phyloP scores from a whole-genome alignment of 2,888 invertebrate genomes.

The Sceliomorpha sp. region DNA sequence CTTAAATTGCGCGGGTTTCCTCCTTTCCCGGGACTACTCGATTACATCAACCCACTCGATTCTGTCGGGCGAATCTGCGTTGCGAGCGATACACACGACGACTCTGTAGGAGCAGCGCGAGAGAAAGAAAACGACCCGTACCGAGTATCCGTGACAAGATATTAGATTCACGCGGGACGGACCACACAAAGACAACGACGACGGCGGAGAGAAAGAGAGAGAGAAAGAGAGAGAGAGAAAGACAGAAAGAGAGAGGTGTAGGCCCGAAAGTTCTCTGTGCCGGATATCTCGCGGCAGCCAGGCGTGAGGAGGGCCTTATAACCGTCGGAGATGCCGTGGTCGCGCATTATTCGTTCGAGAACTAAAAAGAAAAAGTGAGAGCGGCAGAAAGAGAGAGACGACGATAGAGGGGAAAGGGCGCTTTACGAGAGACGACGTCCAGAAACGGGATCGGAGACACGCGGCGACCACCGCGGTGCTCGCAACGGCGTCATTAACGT shows the following conservation, averaged over 20 bases:
- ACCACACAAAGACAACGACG: conserved; percentile 61
- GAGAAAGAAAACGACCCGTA: conserved; percentile 55
- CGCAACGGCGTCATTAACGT: conserved; percentile 65
- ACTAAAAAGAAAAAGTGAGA: conserved; percentile 36
- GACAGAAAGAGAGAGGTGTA: conserved; percentile 49
- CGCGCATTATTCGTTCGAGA: conserved; percentile 44
- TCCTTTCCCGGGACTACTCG: conserved; percentile 55
- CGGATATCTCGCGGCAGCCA: conserved; percentile 57
- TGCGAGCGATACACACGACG: conserved; percentile 47
- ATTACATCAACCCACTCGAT: conserved; percentile 61
- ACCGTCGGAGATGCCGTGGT: conserved; percentile 44
- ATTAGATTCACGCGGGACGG: conserved; percentile 69
- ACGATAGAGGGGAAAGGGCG: not conserved
- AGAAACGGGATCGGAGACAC: conserved; percentile 51
- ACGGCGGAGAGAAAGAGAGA: conserved; percentile 34
- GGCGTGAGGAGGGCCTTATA: conserved; percentile 54
- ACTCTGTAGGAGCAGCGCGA: conserved; percentile 43
- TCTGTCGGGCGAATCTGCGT: conserved; percentile 52
- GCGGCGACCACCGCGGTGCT: conserved; percentile 62
- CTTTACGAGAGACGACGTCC: conserved; percentile 23
- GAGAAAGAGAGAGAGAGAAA: too few species aligned
- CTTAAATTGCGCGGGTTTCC: conserved; percentile 57
- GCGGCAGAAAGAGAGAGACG: conserved; percentile 2
- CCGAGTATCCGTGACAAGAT: conserved; percentile 73
- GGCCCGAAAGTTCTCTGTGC: conserved; percentile 53